Evolutionary conservation across 2,797 vertebrate species (phyloP).

Genomic region (Ctenochaetus hawaiiensis): DNA sequence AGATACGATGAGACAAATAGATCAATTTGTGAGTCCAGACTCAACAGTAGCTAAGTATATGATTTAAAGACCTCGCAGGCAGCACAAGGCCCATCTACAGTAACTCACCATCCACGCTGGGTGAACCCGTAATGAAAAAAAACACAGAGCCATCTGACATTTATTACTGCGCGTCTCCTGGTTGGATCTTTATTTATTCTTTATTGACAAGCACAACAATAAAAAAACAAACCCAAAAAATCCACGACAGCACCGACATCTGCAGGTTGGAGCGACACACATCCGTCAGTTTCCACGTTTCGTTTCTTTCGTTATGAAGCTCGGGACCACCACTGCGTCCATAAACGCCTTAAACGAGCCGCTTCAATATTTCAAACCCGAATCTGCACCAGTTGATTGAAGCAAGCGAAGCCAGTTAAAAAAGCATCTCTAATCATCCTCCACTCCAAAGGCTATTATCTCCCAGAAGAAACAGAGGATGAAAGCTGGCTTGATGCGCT

Average conservation of each 20-base stretch:
- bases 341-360: slow-evolving; percentile 23
- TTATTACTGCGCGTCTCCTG: slow-evolving; percentile 15
- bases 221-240: slow-evolving; percentile 31
- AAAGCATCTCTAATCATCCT: slow-evolving; percentile 71
- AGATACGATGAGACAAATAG: too few species aligned
- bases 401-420: slow-evolving; percentile 61
- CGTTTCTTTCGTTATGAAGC: slow-evolving; percentile 37
- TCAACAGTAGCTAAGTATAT: neutral
- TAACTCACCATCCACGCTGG: neutral
- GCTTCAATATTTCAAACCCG: slow-evolving; percentile 53
- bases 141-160: slow-evolving; percentile 23
- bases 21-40: neutral
- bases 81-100: neutral
- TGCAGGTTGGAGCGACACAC: slow-evolving; percentile 33
- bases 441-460: slow-evolving; percentile 69
- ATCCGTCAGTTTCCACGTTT: slow-evolving; percentile 41
- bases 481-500: slow-evolving; percentile 50
- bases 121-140: neutral
- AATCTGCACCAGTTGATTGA: slow-evolving; percentile 54
- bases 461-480: slow-evolving; percentile 57
- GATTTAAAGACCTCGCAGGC: slow-evolving; percentile 17
- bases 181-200: slow-evolving; percentile 24
- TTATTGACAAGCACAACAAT: slow-evolving; percentile 35
- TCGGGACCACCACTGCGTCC: slow-evolving; percentile 55
- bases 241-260: slow-evolving; percentile 50